Evolutionary conservation across 1,140 invertebrate species (phyloP).

Genomic region (Eriocheir sinensis): DNA sequence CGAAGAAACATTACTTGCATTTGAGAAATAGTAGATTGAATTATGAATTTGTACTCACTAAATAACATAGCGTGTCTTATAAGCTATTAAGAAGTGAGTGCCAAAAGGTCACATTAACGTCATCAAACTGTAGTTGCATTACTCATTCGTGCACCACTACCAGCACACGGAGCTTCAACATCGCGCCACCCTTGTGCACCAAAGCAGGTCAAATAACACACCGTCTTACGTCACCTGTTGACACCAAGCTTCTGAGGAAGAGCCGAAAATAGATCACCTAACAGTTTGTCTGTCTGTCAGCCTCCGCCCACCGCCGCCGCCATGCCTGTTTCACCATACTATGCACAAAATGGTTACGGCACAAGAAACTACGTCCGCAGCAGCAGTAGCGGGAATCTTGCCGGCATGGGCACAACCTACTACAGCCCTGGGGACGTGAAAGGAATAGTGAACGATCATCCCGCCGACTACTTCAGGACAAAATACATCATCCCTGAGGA

Average conservation of each 20-base stretch:
- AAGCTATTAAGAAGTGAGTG: no score
- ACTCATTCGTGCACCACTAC: no score
- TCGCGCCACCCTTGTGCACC: not conserved
- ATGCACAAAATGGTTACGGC: slow-evolving; percentile 41
- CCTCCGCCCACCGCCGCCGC: not conserved
- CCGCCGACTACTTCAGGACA: slow-evolving; percentile 29
- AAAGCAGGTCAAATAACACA: not conserved
- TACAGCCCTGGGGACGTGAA: slow-evolving; percentile 50
- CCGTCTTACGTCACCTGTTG: not conserved
- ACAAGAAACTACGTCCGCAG: slow-evolving; percentile 54
- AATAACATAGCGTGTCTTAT: not conserved
- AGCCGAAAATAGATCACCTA: not conserved
- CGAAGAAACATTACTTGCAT: not conserved
- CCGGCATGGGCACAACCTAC: slow-evolving; percentile 23
- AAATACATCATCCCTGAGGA: slow-evolving; percentile 74
- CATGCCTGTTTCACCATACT: slow-evolving; percentile 63
- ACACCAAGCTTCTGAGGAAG: not conserved
- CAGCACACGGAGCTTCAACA: no score
- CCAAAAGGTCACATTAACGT: no score
- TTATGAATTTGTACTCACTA: not conserved
- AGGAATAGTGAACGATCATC: slow-evolving; percentile 29
- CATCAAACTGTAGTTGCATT: no score
- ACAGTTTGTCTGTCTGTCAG: not conserved
- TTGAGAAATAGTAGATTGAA: not conserved
- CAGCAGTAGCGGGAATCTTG: slow-evolving; percentile 60